phyloP scores from a whole-genome alignment of 1,140 invertebrate species.

The Drosophila saltans region DNA sequence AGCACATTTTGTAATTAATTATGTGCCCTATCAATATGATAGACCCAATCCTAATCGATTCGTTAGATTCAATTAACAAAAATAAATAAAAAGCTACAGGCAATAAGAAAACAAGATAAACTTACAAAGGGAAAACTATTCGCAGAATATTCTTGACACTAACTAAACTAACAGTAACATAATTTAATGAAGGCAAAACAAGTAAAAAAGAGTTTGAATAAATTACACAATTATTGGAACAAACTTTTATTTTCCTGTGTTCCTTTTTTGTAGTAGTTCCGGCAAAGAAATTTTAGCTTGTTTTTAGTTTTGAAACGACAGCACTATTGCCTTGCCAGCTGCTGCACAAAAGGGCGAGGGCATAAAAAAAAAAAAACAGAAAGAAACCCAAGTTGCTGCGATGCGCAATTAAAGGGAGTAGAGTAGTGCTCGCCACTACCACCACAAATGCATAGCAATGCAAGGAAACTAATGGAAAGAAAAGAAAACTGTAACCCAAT shows the following conservation, averaged over 20 bases:
- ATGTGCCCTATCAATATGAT: too few species aligned
- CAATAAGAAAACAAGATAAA: too few species aligned
- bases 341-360: slow-evolving; percentile 39
- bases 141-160: too few species aligned
- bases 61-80: too few species aligned
- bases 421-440: slow-evolving; percentile 25
- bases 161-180: too few species aligned
- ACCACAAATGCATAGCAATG: slow-evolving; percentile 72
- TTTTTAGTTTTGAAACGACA: slow-evolving; percentile 7
- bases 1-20: too few species aligned
- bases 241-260: background rate
- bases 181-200: too few species aligned
- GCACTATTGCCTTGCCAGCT: slow-evolving; percentile 43
- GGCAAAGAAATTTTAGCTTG: slow-evolving; percentile 3
- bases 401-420: slow-evolving; percentile 71
- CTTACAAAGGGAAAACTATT: too few species aligned
- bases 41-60: too few species aligned
- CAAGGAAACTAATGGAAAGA: slow-evolving; percentile 33
- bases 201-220: background rate
- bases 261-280: background rate
- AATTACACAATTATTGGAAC: too few species aligned
- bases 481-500: slow-evolving; percentile 51
- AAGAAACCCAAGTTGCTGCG: slow-evolving; percentile 48
- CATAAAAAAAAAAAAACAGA: slow-evolving; percentile 35
- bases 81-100: too few species aligned